These are phyloP conservation scores for Microctonus aethiopoides DNA, from an alignment of 2,888 invertebrate genomes.

Conservation along the genomic window DNA sequence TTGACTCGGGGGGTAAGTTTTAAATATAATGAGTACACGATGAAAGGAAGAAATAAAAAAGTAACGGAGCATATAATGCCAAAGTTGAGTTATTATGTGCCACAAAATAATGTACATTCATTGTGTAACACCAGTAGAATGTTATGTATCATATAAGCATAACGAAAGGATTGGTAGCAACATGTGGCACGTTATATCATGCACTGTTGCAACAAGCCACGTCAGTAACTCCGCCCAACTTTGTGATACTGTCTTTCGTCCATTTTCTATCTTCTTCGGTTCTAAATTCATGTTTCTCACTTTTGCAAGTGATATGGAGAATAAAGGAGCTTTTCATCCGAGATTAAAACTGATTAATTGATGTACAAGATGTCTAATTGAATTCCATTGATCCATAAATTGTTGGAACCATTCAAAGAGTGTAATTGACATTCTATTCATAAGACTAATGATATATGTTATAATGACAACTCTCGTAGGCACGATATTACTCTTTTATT, in stretches of 20 bases:
- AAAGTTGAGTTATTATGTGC: background rate
- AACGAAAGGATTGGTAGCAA: conserved; percentile 47
- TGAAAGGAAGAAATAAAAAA: background rate
- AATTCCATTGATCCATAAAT: conserved; percentile 34
- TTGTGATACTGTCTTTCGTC: conserved; percentile 14
- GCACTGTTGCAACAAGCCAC: conserved; percentile 29
- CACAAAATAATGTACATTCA: background rate
- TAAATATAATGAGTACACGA: background rate
- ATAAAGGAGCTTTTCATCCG: conserved; percentile 29
- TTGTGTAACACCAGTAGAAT: background rate
- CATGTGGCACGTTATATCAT: conserved; percentile 57
- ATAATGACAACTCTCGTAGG: background rate
- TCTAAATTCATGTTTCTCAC: conserved; percentile 8
- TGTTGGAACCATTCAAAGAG: background rate
- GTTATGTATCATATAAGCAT: conserved; percentile 22
- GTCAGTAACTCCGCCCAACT: conserved; percentile 33
- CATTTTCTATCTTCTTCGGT: background rate
- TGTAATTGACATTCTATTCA: background rate
- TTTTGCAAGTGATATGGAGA: background rate
- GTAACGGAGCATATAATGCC: background rate
- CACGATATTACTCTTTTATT: background rate
- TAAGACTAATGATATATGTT: background rate
- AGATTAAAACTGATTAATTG: conserved; percentile 40
- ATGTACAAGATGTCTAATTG: conserved; percentile 40
- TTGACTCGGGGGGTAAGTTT: background rate